Percentiles rank a stretch among this genome's conserved stretches.
These are phyloP conservation scores for Stegastes partitus DNA, from an alignment of 2,113 vertebrate species.

Conservation along the genomic window DNA sequence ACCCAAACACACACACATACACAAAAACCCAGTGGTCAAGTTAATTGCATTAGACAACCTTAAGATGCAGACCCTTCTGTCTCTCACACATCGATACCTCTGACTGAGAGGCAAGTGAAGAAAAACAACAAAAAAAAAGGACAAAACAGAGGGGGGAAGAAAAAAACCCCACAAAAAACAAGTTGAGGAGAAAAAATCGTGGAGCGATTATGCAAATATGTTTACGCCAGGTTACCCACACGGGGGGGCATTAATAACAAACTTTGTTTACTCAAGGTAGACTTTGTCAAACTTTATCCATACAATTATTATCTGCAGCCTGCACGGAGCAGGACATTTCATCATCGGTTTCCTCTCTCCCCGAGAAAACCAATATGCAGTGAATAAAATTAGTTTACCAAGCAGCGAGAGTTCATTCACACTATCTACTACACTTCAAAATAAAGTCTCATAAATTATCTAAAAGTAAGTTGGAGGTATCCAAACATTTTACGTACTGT, in stretches of 20 bases:
- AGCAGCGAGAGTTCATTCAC: constrained; percentile 3
- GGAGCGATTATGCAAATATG: constrained; percentile 46
- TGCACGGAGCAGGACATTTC: constrained; percentile 24
- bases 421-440: not conserved
- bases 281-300: constrained; percentile 38
- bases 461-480: not conserved
- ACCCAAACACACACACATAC: not conserved
- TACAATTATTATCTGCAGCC: constrained; percentile 16
- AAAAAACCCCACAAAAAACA: constrained; percentile 18
- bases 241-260: constrained; percentile 31
- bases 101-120: constrained; percentile 40
- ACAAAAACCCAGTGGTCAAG: constrained; percentile 69
- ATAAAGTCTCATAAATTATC: constrained; percentile 13
- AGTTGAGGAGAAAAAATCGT: constrained; percentile 10
- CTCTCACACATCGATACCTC: constrained; percentile 77
- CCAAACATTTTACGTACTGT: not conserved
- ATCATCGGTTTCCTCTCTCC: constrained; percentile 6
- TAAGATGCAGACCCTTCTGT: constrained; percentile 74
- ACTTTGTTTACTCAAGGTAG: constrained; percentile 26
- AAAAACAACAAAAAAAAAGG: constrained; percentile 57
- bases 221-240: constrained; percentile 45
- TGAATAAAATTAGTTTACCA: constrained; percentile 32
- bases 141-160: not conserved
- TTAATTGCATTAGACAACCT: constrained; percentile 76
- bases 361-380: constrained; percentile 36